Percentiles rank a stretch among this genome's conserved stretches.
phyloP scores from a whole-genome alignment of 2,888 invertebrate genomes.

The Rhodophaea formosa region DNA sequence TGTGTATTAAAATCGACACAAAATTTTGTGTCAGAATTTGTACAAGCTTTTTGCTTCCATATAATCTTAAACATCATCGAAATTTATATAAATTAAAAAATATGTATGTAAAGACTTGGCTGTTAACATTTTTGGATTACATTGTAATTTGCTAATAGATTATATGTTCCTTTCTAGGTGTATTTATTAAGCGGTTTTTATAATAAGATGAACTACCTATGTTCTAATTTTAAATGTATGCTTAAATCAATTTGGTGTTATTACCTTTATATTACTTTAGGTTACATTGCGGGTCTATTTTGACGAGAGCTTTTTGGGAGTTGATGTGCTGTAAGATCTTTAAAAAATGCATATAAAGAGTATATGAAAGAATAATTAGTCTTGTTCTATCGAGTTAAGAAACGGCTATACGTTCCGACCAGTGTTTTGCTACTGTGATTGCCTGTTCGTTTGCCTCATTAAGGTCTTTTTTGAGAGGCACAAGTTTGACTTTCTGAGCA shows the following conservation, averaged over 20 bases:
- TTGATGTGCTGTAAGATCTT: not conserved
- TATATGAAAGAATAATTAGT: no score
- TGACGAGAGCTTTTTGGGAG: not conserved
- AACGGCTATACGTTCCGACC: no score
- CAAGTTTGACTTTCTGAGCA: no score
- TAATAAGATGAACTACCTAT: constrained; percentile 18
- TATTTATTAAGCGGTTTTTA: constrained; percentile 22
- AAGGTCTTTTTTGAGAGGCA: no score
- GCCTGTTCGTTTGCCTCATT: no score
- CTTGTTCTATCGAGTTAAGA: no score
- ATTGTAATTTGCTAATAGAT: constrained; percentile 9
- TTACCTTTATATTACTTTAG: constrained; percentile 23
- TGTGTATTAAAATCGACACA: constrained; percentile 44
- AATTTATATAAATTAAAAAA: constrained; percentile 16
- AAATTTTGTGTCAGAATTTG: constrained; percentile 31
- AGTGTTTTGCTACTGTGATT: no score
- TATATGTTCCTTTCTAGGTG: constrained; percentile 17
- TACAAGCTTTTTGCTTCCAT: constrained; percentile 22
- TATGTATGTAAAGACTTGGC: constrained; percentile 13
- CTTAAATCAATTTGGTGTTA: constrained; percentile 25
- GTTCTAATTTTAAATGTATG: constrained; percentile 23
- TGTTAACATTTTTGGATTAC: constrained; percentile 11
- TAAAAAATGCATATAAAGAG: no score
- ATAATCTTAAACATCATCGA: constrained; percentile 21
- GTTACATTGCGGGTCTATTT: not conserved